phyloP scores from a whole-genome alignment of 2,797 vertebrate genomes.

The Fistularia commersonii region DNA sequence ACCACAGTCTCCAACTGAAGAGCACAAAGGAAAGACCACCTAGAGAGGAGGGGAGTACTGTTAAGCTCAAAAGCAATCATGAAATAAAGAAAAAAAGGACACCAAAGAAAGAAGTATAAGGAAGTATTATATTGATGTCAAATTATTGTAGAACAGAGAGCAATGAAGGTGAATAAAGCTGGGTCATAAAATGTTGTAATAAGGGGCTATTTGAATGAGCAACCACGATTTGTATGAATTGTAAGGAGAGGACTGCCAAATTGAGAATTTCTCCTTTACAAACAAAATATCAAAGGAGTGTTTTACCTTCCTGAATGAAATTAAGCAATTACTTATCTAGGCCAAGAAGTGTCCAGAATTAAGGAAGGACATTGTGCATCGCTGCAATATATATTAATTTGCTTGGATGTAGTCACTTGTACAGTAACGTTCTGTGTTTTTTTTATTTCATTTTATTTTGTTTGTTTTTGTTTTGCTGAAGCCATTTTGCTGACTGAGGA shows the following conservation, averaged over 20 bases:
- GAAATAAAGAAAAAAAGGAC: background rate
- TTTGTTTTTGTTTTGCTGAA: slow-evolving; percentile 32
- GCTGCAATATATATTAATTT: background rate
- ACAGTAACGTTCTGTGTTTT: slow-evolving; percentile 34
- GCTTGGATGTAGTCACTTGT: background rate
- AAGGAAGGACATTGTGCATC: too few species aligned
- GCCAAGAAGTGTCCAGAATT: slow-evolving; percentile 6
- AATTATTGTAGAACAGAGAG: slow-evolving; percentile 7
- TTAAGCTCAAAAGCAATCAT: background rate
- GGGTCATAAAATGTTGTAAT: slow-evolving; percentile 28
- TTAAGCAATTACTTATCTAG: slow-evolving; percentile 53
- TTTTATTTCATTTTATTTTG: too few species aligned
- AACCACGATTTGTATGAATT: slow-evolving; percentile 33
- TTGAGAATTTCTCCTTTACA: slow-evolving; percentile 55
- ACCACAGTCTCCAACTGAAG: slow-evolving; percentile 18
- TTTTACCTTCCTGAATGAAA: slow-evolving; percentile 56
- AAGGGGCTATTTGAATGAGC: slow-evolving; percentile 48
- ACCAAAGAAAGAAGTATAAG: slow-evolving; percentile 1
- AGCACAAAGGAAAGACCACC: slow-evolving; percentile 6
- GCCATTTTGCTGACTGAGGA: slow-evolving; percentile 50
- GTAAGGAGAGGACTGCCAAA: slow-evolving; percentile 43
- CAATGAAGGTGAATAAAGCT: slow-evolving; percentile 21
- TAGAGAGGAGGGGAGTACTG: background rate
- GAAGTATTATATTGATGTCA: slow-evolving; percentile 11
- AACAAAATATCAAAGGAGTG: slow-evolving; percentile 54